Evolutionary conservation across 2,113 vertebrate species (phyloP).

Genomic region (Myotis davidii): DNA sequence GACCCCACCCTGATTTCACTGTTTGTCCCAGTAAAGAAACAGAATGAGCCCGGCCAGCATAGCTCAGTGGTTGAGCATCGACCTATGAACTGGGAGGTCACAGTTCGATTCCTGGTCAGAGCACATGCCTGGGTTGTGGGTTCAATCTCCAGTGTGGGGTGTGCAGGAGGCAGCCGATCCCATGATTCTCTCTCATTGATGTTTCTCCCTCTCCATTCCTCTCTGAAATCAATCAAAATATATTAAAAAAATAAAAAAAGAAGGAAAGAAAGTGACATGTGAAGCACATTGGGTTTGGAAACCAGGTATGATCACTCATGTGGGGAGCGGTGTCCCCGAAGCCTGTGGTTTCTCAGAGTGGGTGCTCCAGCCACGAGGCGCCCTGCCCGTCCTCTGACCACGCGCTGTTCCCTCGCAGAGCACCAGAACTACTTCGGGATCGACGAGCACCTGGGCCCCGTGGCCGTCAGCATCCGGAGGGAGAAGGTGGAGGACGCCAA

Average conservation of each 20-base stretch:
- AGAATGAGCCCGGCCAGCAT: background rate
- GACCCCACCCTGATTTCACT: background rate
- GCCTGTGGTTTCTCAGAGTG: background rate
- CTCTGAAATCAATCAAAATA: background rate
- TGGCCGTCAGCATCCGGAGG: constrained; percentile 95
- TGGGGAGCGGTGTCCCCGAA: accelerated
- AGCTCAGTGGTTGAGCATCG: too few relatives aligned
- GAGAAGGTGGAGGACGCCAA: constrained; percentile 95
- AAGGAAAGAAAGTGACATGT: background rate
- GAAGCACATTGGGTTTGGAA: background rate
- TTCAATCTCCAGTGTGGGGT: too few relatives aligned
- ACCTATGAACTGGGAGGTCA: too few relatives aligned
- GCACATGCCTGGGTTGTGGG: too few relatives aligned
- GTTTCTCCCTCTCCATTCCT: too few relatives aligned
- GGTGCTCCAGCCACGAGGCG: background rate
- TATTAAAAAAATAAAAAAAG: too few relatives aligned
- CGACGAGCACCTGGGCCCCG: constrained; percentile 96
- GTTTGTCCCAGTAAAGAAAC: background rate
- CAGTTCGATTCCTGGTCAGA: too few relatives aligned
- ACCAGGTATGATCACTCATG: background rate
- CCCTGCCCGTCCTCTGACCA: constrained; percentile 18
- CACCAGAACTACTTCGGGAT: constrained; percentile 99
- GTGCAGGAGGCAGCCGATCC: too few relatives aligned
- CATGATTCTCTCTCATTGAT: too few relatives aligned
- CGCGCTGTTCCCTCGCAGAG: constrained; percentile 78